Conservation (phyloP, 1,140 invertebrate species). For the Ceratina japonica region DNA sequence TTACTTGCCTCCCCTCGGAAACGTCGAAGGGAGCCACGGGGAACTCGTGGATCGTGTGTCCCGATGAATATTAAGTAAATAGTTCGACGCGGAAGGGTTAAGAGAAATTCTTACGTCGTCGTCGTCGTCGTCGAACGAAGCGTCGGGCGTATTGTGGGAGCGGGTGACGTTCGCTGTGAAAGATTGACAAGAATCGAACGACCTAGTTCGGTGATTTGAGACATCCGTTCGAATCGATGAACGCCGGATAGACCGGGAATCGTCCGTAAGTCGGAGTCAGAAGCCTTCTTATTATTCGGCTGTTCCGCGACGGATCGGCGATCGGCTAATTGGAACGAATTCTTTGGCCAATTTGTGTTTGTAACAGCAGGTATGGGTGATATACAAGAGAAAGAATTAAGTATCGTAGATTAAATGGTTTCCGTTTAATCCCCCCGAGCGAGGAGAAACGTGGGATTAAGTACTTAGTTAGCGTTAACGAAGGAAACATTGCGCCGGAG, state of each 20-base stretch:
- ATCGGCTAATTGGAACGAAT: too few species aligned
- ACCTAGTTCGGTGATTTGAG: conserved; percentile 21
- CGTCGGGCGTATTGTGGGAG: neutral
- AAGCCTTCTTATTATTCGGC: too few species aligned
- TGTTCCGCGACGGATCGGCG: too few species aligned
- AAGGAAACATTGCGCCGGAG: neutral
- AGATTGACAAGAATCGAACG: conserved; percentile 43
- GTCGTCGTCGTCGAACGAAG: neutral
- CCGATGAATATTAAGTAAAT: too few species aligned
- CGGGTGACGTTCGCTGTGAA: conserved; percentile 20
- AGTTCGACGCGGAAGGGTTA: too few species aligned
- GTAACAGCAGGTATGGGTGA: neutral
- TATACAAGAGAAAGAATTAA: neutral
- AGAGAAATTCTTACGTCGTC: neutral
- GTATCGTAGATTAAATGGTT: conserved; percentile 13
- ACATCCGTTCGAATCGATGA: conserved; percentile 24
- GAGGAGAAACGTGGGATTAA: neutral
- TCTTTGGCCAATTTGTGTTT: neutral
- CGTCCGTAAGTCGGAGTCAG: neutral
- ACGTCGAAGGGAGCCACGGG: neutral
- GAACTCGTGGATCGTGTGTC: too few species aligned
- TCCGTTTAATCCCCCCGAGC: conserved; percentile 5
- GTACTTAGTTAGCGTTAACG: conserved; percentile 14
- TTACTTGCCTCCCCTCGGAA: neutral
- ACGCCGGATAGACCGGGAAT: neutral